phyloP scores from a whole-genome alignment of 2,797 vertebrate species.

The Pangasius macronema region DNA sequence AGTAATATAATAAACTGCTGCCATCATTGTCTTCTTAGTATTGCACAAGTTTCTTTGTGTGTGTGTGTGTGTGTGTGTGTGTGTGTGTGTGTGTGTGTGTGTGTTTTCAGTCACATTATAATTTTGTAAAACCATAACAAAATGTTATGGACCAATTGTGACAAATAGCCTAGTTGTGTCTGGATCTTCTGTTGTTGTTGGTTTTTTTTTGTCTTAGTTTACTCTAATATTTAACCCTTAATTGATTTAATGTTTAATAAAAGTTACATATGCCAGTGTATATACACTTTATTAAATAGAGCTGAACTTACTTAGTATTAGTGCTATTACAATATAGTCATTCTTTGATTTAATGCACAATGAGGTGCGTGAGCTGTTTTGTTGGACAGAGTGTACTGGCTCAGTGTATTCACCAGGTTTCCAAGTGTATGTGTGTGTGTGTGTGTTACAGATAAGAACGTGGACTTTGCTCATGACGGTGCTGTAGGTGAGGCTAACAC shows the following conservation, averaged over 20 bases:
- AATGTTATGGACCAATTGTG: background rate
- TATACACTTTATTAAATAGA: background rate
- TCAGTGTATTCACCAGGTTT: constrained; percentile 4
- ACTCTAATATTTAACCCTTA: background rate
- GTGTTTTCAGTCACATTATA: background rate
- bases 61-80: background rate
- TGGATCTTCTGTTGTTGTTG: background rate
- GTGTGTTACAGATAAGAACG: constrained; percentile 67
- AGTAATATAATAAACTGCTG: background rate
- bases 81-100: background rate
- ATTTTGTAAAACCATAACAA: background rate
- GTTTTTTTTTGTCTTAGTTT: background rate
- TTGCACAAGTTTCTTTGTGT: background rate
- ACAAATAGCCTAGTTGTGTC: background rate
- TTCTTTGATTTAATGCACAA: background rate
- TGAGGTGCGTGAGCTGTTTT: background rate
- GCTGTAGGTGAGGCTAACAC: constrained; percentile 74
- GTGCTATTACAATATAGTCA: background rate
- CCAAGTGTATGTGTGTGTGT: constrained; percentile 21
- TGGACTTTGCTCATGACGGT: constrained; percentile 75
- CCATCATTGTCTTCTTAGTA: background rate
- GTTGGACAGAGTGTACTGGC: constrained; percentile 14
- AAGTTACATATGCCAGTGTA: background rate
- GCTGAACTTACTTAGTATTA: background rate
- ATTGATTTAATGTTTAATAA: background rate